Base-by-base conservation (phyloP, 2,888 invertebrate genomes). In the Tachystola acroxantha region DNA sequence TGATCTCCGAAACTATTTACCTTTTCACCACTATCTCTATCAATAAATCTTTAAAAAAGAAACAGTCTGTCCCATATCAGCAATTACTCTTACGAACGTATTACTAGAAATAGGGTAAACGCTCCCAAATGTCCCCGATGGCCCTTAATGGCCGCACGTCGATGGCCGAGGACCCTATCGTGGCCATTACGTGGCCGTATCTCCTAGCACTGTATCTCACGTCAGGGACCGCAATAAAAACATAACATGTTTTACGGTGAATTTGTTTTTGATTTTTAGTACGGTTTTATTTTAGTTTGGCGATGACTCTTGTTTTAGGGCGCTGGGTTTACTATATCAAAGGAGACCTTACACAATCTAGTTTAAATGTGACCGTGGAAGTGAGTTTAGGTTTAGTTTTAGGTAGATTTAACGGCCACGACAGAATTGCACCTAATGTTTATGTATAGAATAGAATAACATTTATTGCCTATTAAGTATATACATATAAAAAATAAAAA, bases 131-230 rank as follows among this genome's bases (percentile, higher is more conserved):
- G 52, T 45, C 40, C 45, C 32, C 39, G 43, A 52, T 47, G 52
- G 51, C 39, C 53, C 48, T 37, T 61, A 65, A 67, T 63, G 60
- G 49, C 42, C 24, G 50, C 45, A 42, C 45, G 43, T 51, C 43
- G 53, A 50, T 46, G 46, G 48, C 40, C 46, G 36, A n/a, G 7
- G 24, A n/a, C 9, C 24, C 51, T 52, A 57, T 50, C 46, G 32
- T 24, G 11, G 39, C 45, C 50, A 43, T 53, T 50, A 57, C 48
- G 53, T 37, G 42, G 39, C 24, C 24, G 34, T 42, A 34, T 59
- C 56, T 59, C 48, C 50, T 40, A 30, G 11, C 6, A 34, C 25
- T 11, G 19, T 33, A 37, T 36, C 35, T 20, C 40, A 10, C 27
- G 12, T 30, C 25, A 6, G n/a, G 14, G 22, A 20, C 34, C 27